A percentile compares a stretch with the other conserved stretches of the same genome.
phyloP scores from a whole-genome alignment of 1,140 invertebrate species.

The Dinothrombium tinctorium region DNA sequence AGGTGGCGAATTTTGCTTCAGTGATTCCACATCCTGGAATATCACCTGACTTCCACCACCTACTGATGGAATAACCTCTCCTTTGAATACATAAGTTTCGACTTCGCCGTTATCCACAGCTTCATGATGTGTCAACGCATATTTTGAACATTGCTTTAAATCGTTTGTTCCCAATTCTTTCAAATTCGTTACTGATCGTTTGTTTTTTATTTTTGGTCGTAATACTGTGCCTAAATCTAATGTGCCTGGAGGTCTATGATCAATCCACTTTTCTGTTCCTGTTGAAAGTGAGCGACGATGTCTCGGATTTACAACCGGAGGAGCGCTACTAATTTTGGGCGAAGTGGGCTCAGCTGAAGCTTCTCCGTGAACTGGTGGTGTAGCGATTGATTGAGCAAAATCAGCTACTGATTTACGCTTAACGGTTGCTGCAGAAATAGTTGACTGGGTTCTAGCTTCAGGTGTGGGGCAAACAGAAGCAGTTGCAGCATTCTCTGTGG shows the following conservation, averaged over 20 bases:
- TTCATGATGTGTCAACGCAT: conserved; percentile 71
- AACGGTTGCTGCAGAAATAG: not conserved
- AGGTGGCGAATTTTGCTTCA: conserved; percentile 60
- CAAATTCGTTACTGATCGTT: conserved; percentile 58
- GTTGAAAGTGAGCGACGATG: conserved; percentile 52
- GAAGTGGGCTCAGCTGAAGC: not conserved
- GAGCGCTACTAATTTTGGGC: not conserved
- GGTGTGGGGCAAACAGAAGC: not conserved
- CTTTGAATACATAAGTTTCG: conserved; percentile 79
- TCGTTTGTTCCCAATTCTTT: conserved; percentile 32
- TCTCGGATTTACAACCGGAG: conserved; percentile 37
- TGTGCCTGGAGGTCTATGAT: conserved; percentile 45
- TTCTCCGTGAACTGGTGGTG: not conserved
- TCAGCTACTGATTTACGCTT: too few relatives aligned
- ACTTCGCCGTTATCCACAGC: conserved; percentile 70
- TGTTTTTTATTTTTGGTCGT: conserved; percentile 54
- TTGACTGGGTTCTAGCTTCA: not conserved
- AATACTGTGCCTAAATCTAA: conserved; percentile 49
- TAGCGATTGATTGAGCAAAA: not conserved
- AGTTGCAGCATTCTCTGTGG: not conserved
- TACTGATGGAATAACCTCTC: conserved; percentile 67
- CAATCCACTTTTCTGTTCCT: conserved; percentile 50
- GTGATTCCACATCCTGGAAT: conserved; percentile 77
- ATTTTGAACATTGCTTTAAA: conserved; percentile 53
- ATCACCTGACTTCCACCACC: conserved; percentile 82